Percentiles rank a stretch among this genome's conserved stretches.
phyloP scores from a whole-genome alignment of 2,888 invertebrate species.

The Tigriopus californicus region DNA sequence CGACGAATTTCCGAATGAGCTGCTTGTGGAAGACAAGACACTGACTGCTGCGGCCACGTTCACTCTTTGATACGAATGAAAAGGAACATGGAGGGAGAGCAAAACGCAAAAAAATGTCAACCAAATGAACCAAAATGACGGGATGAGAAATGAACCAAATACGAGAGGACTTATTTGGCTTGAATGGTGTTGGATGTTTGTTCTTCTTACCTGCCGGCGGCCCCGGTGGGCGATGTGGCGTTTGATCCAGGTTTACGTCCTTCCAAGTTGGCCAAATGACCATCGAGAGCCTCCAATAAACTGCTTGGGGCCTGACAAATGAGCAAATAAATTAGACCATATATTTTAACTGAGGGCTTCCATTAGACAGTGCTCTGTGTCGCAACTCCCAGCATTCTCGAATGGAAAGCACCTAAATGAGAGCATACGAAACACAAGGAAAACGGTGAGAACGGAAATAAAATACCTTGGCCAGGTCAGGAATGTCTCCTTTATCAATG shows the following conservation, averaged over 20 bases:
- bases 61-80: slow-evolving; percentile 14
- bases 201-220: slow-evolving; percentile 40
- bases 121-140: slow-evolving; percentile 19
- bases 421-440: neutral
- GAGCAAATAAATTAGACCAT: neutral
- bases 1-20: slow-evolving; percentile 58
- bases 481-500: slow-evolving; percentile 95
- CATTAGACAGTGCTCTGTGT: neutral
- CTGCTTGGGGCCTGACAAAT: slow-evolving; percentile 63
- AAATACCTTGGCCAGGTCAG: slow-evolving; percentile 71
- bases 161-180: slow-evolving; percentile 2
- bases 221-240: slow-evolving; percentile 66
- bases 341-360: neutral
- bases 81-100: slow-evolving; percentile 18
- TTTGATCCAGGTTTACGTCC: slow-evolving; percentile 65
- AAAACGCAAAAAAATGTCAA: slow-evolving; percentile 20
- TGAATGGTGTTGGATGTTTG: neutral
- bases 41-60: slow-evolving; percentile 5
- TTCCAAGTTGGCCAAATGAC: slow-evolving; percentile 79
- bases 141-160: slow-evolving; percentile 16
- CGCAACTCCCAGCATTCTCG: neutral
- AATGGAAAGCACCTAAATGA: too few species aligned
- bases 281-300: slow-evolving; percentile 85
- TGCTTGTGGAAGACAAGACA: slow-evolving; percentile 67
- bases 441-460: slow-evolving; percentile 20